These are phyloP conservation scores for Epinotia ramella DNA, from an alignment of 2,888 invertebrate genomes.

Conservation along the genomic window DNA sequence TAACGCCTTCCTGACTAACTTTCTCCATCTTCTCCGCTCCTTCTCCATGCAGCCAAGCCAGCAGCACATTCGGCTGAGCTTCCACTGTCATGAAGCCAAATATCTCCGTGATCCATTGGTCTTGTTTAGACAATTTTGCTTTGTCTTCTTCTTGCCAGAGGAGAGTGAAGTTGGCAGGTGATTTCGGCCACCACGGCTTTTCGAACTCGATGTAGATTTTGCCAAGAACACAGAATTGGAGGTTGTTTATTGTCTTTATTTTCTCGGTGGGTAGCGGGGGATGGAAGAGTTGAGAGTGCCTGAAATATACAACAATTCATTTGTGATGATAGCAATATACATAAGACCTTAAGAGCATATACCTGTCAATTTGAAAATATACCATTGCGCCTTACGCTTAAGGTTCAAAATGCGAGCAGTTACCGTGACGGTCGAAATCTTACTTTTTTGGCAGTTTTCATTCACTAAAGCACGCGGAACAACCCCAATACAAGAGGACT, in stretches of 20 bases:
- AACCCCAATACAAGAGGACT: no score
- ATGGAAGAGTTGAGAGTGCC: conserved; percentile 83
- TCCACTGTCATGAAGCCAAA: conserved; percentile 86
- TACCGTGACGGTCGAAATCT: background rate
- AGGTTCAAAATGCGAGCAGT: background rate
- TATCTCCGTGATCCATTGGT: conserved; percentile 87
- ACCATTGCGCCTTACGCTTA: background rate
- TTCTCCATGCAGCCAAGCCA: conserved; percentile 88
- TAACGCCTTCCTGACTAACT: conserved; percentile 80
- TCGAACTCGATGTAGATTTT: conserved; percentile 90
- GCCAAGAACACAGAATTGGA: conserved; percentile 88
- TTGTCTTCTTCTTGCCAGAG: conserved; percentile 85
- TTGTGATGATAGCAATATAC: no score
- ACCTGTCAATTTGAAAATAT: background rate
- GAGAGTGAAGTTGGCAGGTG: conserved; percentile 78
- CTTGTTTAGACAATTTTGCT: conserved; percentile 70
- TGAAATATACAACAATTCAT: conserved; percentile 52
- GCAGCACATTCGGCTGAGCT: conserved; percentile 85
- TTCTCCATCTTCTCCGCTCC: conserved; percentile 87
- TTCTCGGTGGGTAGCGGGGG: conserved; percentile 85
- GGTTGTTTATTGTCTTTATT: conserved; percentile 83
- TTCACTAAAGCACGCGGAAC: no score
- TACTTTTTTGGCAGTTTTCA: no score
- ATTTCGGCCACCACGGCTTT: conserved; percentile 86
- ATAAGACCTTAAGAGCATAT: background rate